These are phyloP conservation scores for Nomada lathburiana DNA, from an alignment of 2,888 invertebrate genomes.

Conservation along the genomic window DNA sequence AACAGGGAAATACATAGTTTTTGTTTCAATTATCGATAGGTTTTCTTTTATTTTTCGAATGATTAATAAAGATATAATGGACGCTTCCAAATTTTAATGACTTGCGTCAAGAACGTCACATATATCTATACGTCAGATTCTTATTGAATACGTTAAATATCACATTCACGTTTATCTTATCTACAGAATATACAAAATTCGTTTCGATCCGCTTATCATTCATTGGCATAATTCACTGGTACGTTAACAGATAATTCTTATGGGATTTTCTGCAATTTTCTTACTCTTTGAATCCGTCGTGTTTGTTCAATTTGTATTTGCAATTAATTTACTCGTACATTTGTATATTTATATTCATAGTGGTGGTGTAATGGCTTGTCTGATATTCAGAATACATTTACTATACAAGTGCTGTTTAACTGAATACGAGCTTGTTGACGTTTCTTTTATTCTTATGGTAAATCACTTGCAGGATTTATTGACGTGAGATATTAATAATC, in stretches of 20 bases:
- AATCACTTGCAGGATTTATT: slow-evolving; percentile 31
- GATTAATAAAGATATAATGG: background rate
- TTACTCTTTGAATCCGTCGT: background rate
- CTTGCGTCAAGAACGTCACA: slow-evolving; percentile 66
- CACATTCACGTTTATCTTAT: slow-evolving; percentile 83
- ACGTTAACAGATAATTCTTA: slow-evolving; percentile 38
- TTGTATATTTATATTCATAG: slow-evolving; percentile 35
- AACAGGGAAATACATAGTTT: background rate
- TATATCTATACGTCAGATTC: slow-evolving; percentile 70
- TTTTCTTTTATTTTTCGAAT: background rate
- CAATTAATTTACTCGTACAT: slow-evolving; percentile 36
- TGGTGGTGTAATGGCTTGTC: slow-evolving; percentile 26
- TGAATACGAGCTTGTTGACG: slow-evolving; percentile 29
- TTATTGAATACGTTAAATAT: slow-evolving; percentile 82
- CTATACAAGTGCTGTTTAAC: slow-evolving; percentile 41
- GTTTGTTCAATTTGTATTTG: background rate
- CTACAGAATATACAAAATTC: slow-evolving; percentile 82
- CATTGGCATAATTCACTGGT: slow-evolving; percentile 44
- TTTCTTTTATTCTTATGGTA: slow-evolving; percentile 26
- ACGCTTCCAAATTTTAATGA: slow-evolving; percentile 53
- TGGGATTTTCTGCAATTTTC: slow-evolving; percentile 18
- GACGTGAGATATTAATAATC: background rate
- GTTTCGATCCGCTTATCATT: slow-evolving; percentile 39
- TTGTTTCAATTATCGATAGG: background rate
- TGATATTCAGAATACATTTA: slow-evolving; percentile 40